Conservation (phyloP, 2,113 vertebrate species). For the Indicator maculatus region DNA sequence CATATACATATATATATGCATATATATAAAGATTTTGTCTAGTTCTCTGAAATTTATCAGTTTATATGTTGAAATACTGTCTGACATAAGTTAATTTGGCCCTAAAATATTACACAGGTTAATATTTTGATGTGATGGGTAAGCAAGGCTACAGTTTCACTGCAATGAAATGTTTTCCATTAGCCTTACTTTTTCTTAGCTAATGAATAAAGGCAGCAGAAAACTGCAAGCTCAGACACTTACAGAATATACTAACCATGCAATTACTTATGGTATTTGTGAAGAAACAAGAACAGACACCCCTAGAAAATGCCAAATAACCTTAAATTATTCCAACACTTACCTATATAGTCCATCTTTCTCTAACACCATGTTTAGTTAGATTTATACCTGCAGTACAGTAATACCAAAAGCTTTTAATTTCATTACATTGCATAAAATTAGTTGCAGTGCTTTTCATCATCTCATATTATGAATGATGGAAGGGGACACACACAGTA, state of each 20-base stretch:
- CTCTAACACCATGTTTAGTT: constrained; percentile 11
- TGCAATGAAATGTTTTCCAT: constrained; percentile 13
- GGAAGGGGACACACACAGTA: not conserved
- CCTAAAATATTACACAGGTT: constrained; percentile 4
- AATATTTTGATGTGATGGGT: constrained; percentile 14
- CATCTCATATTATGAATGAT: constrained; percentile 24
- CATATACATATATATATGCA: not conserved
- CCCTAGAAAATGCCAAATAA: constrained; percentile 7
- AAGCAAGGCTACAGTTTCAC: constrained; percentile 8
- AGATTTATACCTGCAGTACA: constrained; percentile 47
- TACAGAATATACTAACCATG: not conserved
- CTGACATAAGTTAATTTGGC: not conserved
- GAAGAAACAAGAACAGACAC: constrained; percentile 27
- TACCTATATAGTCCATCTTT: constrained; percentile 15
- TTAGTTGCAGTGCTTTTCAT: constrained; percentile 40
- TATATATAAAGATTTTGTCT: not conserved
- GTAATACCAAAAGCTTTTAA: constrained; percentile 48
- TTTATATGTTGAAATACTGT: not conserved
- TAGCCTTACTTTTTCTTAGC: constrained; percentile 23
- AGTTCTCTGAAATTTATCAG: not conserved
- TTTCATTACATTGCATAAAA: constrained; percentile 63
- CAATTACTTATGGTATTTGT: constrained; percentile 15
- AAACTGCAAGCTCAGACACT: constrained; percentile 36
- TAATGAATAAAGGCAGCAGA: constrained; percentile 30
- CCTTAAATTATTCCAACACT: constrained; percentile 41